A percentile compares a stretch with the other conserved stretches of the same genome.
Evolutionary conservation across 1,140 invertebrate species (phyloP).

Genomic region (Trichonephila clavipes): DNA sequence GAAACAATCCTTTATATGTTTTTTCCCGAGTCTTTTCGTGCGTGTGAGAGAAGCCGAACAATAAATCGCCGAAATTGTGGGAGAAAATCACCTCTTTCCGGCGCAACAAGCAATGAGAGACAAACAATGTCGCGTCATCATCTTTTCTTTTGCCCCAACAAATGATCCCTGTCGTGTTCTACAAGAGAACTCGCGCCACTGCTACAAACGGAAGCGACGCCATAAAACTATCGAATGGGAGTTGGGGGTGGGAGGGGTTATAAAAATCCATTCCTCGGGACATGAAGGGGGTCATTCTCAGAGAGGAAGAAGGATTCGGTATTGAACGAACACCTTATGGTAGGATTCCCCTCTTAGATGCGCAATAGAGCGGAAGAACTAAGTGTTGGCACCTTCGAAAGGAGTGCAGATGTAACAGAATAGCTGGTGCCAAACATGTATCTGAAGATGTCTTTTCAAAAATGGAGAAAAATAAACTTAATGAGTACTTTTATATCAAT

Average conservation of each 20-base stretch:
- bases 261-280: constrained; percentile 8
- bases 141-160: background rate
- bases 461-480: too few species aligned
- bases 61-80: constrained; percentile 37
- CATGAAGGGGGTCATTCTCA: background rate
- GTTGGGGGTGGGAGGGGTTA: background rate
- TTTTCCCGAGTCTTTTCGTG: background rate
- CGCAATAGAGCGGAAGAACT: too few species aligned
- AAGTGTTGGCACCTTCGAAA: too few species aligned
- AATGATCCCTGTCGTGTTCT: constrained; percentile 23
- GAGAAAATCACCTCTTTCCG: constrained; percentile 40
- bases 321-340: constrained; percentile 20
- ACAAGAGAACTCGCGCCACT: constrained; percentile 10
- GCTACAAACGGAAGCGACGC: constrained; percentile 29
- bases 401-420: too few species aligned
- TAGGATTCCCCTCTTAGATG: background rate
- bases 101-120: constrained; percentile 37
- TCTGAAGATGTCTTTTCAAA: too few species aligned
- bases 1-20: constrained; percentile 17
- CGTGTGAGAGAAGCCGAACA: constrained; percentile 1
- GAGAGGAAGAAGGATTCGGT: background rate
- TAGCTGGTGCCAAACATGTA: too few species aligned
- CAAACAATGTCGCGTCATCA: constrained; percentile 13
- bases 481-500: too few species aligned
- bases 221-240: background rate